Conservation (phyloP, 2,113 vertebrate genomes). For the Myrmophylax atrothorax region DNA sequence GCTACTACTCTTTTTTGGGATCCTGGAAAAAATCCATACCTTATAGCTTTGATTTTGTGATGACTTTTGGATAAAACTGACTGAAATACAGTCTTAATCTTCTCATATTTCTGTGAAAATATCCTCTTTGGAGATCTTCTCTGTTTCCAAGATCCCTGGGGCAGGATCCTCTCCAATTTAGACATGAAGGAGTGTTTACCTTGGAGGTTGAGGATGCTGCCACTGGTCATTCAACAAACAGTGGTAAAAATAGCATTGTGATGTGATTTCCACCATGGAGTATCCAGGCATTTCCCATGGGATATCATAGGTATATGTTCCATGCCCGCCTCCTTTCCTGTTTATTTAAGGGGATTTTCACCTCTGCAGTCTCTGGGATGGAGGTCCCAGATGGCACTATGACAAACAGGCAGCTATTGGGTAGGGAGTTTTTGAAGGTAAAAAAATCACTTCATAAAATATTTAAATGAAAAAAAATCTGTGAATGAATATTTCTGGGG, state of each 20-base stretch:
- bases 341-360: slow-evolving; percentile 9
- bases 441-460: neutral
- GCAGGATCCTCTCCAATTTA: neutral
- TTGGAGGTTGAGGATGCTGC: neutral
- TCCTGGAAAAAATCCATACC: accelerated
- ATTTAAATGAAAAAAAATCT: neutral
- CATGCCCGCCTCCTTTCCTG: neutral
- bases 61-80: neutral
- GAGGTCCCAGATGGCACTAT: neutral
- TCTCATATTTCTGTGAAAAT: neutral
- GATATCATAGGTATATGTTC: neutral
- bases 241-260: neutral
- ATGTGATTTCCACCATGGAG: neutral
- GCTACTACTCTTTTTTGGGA: neutral
- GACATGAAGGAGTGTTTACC: accelerated
- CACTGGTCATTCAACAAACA: neutral
- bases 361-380: neutral
- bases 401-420: neutral
- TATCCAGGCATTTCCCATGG: neutral
- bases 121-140: neutral
- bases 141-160: neutral
- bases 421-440: neutral
- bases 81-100: neutral
- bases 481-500: neutral
- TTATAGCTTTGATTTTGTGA: neutral